phyloP scores from a whole-genome alignment of 1,140 invertebrate genomes.

The Camponotus floridanus region DNA sequence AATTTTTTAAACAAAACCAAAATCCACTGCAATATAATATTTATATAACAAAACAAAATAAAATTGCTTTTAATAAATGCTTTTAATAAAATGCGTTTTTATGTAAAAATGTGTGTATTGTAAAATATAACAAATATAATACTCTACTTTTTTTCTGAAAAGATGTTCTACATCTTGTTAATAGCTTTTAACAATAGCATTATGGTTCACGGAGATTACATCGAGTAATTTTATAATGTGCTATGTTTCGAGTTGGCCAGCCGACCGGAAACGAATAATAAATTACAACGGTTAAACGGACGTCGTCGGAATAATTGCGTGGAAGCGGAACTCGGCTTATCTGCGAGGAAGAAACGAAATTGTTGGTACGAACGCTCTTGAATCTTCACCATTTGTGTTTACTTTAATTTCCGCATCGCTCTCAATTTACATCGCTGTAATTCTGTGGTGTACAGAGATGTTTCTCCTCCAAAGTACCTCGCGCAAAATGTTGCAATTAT shows the following conservation, averaged over 20 bases:
- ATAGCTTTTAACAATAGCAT: neutral
- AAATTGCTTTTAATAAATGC: neutral
- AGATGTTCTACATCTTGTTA: neutral
- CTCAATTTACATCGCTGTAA: conserved; percentile 53
- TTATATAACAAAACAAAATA: neutral
- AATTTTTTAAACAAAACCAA: neutral
- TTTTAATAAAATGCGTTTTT: neutral
- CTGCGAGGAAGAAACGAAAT: conserved; percentile 45
- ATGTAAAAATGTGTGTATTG: neutral
- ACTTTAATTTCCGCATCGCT: conserved; percentile 50
- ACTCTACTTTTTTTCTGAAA: neutral
- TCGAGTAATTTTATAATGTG: conserved; percentile 34
- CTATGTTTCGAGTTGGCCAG: conserved; percentile 18
- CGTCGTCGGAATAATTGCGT: conserved; percentile 62
- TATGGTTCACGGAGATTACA: neutral
- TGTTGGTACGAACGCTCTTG: conserved; percentile 42
- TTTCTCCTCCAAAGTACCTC: conserved; percentile 6
- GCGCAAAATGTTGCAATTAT: neutral
- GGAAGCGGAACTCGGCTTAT: conserved; percentile 54
- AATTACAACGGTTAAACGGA: conserved; percentile 65
- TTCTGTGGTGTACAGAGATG: conserved; percentile 11
- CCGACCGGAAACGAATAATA: conserved; percentile 56
- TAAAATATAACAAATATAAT: neutral
- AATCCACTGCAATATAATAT: neutral
- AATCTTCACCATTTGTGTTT: conserved; percentile 41